phyloP scores from a whole-genome alignment of 2,888 invertebrate species.

The Eupithecia pulchellata region DNA sequence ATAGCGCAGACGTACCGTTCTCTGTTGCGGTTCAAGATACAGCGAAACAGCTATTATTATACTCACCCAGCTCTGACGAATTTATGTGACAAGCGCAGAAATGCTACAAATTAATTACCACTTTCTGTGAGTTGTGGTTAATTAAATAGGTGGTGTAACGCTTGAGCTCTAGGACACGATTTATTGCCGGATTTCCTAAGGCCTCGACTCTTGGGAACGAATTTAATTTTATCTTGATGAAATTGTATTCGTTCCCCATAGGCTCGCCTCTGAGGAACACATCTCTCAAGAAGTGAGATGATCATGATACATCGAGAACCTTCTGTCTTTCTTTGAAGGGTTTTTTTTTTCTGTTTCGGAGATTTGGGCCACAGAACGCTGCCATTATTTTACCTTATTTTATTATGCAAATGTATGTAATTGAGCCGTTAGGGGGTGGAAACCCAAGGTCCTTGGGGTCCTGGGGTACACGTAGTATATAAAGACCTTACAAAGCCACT shows the following conservation, averaged over 20 bases:
- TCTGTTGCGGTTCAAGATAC: conserved; percentile 8
- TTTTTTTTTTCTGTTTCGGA: neutral
- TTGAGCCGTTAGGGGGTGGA: no score
- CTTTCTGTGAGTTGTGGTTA: conserved; percentile 65
- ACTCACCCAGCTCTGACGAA: conserved; percentile 66
- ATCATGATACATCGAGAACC: neutral
- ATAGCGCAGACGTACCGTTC: neutral
- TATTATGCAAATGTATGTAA: no score
- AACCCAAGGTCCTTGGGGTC: no score
- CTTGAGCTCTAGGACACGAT: conserved; percentile 35
- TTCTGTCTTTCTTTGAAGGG: neutral
- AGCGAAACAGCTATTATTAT: conserved; percentile 24
- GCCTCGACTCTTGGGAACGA: conserved; percentile 3
- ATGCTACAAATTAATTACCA: conserved; percentile 75
- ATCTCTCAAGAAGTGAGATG: neutral
- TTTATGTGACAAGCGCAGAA: conserved; percentile 77
- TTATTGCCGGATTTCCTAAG: conserved; percentile 46
- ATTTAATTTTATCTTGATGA: neutral
- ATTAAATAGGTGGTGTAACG: conserved; percentile 68
- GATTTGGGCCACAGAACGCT: neutral
- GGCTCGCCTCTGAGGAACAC: no score
- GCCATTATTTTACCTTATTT: no score
- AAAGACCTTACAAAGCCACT: no score
- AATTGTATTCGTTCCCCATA: no score
- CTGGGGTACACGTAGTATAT: no score